A percentile compares a stretch with the other conserved stretches of the same genome.
phyloP scores from a whole-genome alignment of 2,113 vertebrate genomes.

The Brachypodius melanocephalos region DNA sequence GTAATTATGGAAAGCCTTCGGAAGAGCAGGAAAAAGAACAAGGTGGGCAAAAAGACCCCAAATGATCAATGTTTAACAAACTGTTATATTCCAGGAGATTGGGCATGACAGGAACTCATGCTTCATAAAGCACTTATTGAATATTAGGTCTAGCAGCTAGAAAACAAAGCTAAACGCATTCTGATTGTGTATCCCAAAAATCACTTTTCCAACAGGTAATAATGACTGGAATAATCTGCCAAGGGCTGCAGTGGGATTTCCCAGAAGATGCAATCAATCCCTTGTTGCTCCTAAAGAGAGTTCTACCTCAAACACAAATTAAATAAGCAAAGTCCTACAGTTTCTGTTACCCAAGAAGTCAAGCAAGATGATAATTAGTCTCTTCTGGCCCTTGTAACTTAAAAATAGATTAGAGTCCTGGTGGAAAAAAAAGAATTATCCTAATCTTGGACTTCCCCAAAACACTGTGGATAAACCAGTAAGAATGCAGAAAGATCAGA shows the following conservation, averaged over 20 bases:
- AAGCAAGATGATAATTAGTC: not conserved
- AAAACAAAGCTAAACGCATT: not conserved
- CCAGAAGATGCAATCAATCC: not conserved
- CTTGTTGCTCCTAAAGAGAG: not conserved
- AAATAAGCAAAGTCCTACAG: not conserved
- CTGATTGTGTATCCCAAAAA: not conserved
- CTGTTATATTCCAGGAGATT: not conserved
- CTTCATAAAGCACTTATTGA: not conserved
- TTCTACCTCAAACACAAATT: not conserved
- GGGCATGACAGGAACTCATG: not conserved
- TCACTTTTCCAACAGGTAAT: not conserved
- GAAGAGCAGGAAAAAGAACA: not conserved
- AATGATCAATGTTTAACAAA: not conserved
- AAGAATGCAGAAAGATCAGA: not conserved
- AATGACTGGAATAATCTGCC: not conserved
- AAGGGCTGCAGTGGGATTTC: not conserved
- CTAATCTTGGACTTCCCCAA: not conserved
- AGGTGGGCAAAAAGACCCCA: not conserved
- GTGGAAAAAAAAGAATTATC: not conserved
- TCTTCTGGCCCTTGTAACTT: not conserved
- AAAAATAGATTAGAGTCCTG: not conserved
- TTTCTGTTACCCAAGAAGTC: not conserved
- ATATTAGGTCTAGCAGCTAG: not conserved
- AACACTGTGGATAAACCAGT: not conserved
- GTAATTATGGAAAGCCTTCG: not conserved